phyloP scores from a whole-genome alignment of 2,888 invertebrate genomes.

The Athalia circularis region DNA sequence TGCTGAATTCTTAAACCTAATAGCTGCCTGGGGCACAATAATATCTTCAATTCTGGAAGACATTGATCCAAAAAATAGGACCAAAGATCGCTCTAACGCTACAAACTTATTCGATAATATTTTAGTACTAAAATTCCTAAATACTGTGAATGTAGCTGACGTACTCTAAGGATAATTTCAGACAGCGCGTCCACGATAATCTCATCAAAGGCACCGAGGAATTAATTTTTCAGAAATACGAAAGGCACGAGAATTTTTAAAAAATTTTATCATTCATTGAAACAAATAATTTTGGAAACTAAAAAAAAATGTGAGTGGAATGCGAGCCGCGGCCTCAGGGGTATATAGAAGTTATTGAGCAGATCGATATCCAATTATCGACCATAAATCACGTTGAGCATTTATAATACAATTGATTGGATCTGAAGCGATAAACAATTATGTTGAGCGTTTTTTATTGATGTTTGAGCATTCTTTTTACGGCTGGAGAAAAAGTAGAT shows the following conservation, averaged over 20 bases:
- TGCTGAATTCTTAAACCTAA: slow-evolving; percentile 43
- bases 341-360: too few relatives aligned
- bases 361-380: too few relatives aligned
- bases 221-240: not conserved
- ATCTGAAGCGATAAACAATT: too few relatives aligned
- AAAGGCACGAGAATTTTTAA: slow-evolving; percentile 14
- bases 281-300: not conserved
- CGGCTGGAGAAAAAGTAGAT: not conserved
- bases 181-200: slow-evolving; percentile 16
- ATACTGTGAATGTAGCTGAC: slow-evolving; percentile 23
- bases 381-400: too few relatives aligned
- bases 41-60: slow-evolving; percentile 70
- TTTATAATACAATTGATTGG: too few relatives aligned
- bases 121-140: not conserved
- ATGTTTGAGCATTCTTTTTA: not conserved
- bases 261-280: not conserved
- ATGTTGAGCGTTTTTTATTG: too few relatives aligned
- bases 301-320: not conserved
- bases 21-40: slow-evolving; percentile 62
- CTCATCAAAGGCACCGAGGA: not conserved
- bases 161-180: slow-evolving; percentile 40
- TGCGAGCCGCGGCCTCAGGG: too few relatives aligned
- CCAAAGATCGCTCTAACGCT: slow-evolving; percentile 35
- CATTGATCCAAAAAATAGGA: slow-evolving; percentile 48
- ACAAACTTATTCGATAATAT: not conserved